These are phyloP conservation scores for Podocnemis expansa DNA, from an alignment of 2,113 vertebrate species.

Conservation along the genomic window DNA sequence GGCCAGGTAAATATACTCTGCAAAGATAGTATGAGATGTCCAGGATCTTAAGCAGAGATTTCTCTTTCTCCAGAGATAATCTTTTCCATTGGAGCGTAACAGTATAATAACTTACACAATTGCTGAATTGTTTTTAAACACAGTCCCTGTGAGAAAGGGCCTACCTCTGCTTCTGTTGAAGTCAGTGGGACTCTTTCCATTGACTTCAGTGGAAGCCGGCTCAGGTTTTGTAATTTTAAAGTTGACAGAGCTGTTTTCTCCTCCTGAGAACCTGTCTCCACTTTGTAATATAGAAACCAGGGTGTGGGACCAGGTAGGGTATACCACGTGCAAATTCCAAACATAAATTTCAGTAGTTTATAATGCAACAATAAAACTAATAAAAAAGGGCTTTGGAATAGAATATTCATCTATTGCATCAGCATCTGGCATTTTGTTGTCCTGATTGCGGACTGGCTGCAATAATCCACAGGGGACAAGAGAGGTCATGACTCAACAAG, in stretches of 20 bases:
- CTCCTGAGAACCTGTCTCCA: background rate
- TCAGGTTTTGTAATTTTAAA: background rate
- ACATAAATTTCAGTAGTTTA: conserved; percentile 37
- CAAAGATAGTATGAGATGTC: background rate
- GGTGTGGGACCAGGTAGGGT: background rate
- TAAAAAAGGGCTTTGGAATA: background rate
- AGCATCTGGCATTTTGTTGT: conserved; percentile 29
- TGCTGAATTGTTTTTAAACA: background rate
- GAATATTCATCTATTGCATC: background rate
- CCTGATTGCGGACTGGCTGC: background rate
- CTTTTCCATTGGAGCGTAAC: background rate
- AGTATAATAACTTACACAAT: background rate
- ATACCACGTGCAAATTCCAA: background rate
- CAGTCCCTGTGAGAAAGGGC: background rate
- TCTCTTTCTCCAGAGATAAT: background rate
- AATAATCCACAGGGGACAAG: background rate
- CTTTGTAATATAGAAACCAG: background rate
- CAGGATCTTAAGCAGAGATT: background rate
- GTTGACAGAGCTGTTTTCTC: background rate
- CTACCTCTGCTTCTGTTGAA: background rate
- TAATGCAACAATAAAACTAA: conserved; percentile 5
- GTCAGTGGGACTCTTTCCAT: background rate
- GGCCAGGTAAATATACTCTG: background rate
- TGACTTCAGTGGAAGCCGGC: background rate
- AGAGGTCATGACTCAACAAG: conserved; percentile 11